Evolutionary conservation across 2,888 invertebrate genomes (phyloP).

Genomic region (Cremastobaeus sp.): DNA sequence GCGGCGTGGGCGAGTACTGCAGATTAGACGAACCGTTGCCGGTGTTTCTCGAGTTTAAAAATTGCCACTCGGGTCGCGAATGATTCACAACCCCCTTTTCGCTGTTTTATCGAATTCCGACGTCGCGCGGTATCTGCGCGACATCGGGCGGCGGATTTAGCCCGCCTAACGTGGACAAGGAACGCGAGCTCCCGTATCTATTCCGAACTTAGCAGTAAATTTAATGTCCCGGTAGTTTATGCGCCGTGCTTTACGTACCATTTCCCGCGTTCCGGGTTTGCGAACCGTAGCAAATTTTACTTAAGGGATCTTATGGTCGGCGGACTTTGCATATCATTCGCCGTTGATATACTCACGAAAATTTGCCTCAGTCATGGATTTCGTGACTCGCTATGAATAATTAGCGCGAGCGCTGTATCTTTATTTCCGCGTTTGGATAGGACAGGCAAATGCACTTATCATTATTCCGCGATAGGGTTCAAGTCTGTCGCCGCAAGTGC

Average conservation of each 20-base stretch:
- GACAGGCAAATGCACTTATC: constrained; percentile 11
- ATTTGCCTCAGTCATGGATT: constrained; percentile 23
- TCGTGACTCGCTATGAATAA: constrained; percentile 36
- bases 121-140: constrained; percentile 25
- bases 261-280: constrained; percentile 46
- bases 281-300: constrained; percentile 50
- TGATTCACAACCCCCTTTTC: constrained; percentile 26
- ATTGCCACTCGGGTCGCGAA: no score
- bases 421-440: constrained; percentile 2
- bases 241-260: constrained; percentile 48
- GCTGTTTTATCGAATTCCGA: constrained; percentile 30
- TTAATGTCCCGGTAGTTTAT: constrained; percentile 54
- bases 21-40: no score
- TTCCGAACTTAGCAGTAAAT: constrained; percentile 54
- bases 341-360: constrained; percentile 28
- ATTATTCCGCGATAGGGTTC: neutral
- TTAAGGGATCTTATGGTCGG: constrained; percentile 44
- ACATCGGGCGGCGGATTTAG: constrained; percentile 25
- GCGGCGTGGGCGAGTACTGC: no score
- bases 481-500: no score
- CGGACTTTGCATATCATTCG: constrained; percentile 45
- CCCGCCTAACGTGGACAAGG: constrained; percentile 36
- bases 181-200: constrained; percentile 45
- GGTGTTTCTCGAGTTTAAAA: no score
- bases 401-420: constrained; percentile 4